Percentiles rank a stretch among this genome's conserved stretches.
phyloP scores from a whole-genome alignment of 2,113 vertebrate genomes.

The Alethe castanea region DNA sequence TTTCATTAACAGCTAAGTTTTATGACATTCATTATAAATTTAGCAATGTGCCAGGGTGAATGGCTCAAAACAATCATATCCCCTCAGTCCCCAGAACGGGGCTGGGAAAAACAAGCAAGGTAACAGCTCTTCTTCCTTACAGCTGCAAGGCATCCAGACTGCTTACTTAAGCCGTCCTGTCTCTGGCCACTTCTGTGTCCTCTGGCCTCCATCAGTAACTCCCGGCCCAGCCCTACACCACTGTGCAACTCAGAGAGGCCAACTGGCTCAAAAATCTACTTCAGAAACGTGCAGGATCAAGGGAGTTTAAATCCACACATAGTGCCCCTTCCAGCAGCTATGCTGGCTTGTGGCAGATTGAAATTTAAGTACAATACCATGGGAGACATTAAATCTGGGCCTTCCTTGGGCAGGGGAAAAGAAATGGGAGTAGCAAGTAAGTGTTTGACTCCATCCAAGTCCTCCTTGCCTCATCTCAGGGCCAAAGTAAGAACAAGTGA shows the following conservation, averaged over 20 bases:
- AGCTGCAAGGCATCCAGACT: rapidly evolving
- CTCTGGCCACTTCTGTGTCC: not conserved
- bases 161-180: not conserved
- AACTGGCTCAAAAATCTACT: not conserved
- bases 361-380: rapidly evolving
- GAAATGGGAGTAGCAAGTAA: not conserved
- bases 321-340: not conserved
- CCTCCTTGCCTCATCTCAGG: not conserved
- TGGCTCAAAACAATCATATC: not conserved
- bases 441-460: not conserved
- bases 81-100: rapidly evolving
- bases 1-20: not conserved
- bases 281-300: not conserved
- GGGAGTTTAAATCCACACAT: not conserved
- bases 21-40: not conserved
- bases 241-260: not conserved
- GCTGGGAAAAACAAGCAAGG: not conserved
- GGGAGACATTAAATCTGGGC: not conserved
- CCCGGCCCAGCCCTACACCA: not conserved
- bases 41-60: not conserved
- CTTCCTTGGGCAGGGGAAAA: not conserved
- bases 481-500: not conserved
- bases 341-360: not conserved
- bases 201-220: not conserved
- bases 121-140: not conserved